Percentiles rank a stretch among this genome's conserved stretches.
phyloP scores from a whole-genome alignment of 2,888 invertebrate genomes.

The Hylaea fasciaria region DNA sequence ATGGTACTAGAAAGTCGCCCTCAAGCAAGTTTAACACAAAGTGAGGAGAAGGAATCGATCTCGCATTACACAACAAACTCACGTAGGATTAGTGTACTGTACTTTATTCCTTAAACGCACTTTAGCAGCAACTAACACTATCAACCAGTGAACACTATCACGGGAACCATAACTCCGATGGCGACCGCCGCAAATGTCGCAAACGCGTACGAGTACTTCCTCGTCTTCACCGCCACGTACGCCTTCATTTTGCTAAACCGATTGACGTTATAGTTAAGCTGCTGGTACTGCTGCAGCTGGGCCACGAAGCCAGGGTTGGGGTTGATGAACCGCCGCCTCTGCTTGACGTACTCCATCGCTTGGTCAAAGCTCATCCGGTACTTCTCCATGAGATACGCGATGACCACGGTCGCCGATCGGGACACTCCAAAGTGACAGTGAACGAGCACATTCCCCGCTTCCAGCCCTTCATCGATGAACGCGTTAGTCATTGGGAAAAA shows the following conservation, averaged over 20 bases:
- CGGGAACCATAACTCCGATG: slow-evolving; percentile 68
- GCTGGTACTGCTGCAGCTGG: slow-evolving; percentile 90
- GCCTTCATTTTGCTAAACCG: slow-evolving; percentile 70
- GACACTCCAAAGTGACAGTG: slow-evolving; percentile 98
- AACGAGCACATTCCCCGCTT: slow-evolving; percentile 90
- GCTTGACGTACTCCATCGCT: slow-evolving; percentile 94
- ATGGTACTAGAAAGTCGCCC: too few species aligned
- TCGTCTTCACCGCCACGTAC: slow-evolving; percentile 69
- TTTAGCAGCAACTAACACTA: neutral
- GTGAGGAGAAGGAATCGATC: too few species aligned
- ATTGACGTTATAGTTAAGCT: slow-evolving; percentile 68
- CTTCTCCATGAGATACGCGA: slow-evolving; percentile 97
- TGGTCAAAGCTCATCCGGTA: slow-evolving; percentile 92
- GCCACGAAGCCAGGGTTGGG: slow-evolving; percentile 98
- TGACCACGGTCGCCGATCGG: slow-evolving; percentile 96
- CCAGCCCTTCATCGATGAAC: slow-evolving; percentile 84
- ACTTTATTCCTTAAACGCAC: slow-evolving; percentile 31
- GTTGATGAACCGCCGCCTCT: slow-evolving; percentile 94
- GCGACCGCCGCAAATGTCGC: slow-evolving; percentile 67
- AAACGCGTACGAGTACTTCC: slow-evolving; percentile 73
- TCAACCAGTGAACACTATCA: slow-evolving; percentile 69
- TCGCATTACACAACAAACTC: slow-evolving; percentile 2
- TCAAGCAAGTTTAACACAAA: too few species aligned
- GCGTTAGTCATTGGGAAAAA: slow-evolving; percentile 80
- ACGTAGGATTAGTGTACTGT: neutral